Evolutionary conservation across 2,888 invertebrate genomes (phyloP).

Genomic region (Venustoraphidia nigricollis): DNA sequence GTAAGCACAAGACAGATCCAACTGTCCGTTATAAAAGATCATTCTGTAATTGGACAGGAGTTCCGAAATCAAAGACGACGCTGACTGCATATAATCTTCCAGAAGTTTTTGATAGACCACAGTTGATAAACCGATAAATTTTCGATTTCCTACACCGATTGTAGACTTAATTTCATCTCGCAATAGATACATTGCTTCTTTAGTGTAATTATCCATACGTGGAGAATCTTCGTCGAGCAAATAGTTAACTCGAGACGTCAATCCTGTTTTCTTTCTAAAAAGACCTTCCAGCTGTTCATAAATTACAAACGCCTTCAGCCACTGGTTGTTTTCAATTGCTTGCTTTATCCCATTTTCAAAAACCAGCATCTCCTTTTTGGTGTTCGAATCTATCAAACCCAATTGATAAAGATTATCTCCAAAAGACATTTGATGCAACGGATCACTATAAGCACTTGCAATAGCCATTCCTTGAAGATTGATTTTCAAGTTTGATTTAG

Average conservation of each 20-base stretch:
- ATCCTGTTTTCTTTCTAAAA: conserved; percentile 10
- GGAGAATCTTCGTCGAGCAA: conserved; percentile 9
- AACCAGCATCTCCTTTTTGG: conserved; percentile 12
- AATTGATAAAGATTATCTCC: conserved; percentile 34
- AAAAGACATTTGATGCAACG: conserved; percentile 33
- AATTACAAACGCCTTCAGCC: conserved; percentile 20
- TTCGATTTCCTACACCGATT: conserved; percentile 7
- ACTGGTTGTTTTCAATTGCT: conserved; percentile 18
- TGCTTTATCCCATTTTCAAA: conserved; percentile 12
- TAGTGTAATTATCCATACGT: not conserved
- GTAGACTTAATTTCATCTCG: conserved; percentile 1
- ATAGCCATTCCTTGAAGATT: conserved; percentile 37
- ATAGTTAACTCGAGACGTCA: conserved; percentile 10
- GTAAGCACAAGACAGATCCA: not conserved
- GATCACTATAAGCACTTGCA: conserved; percentile 36
- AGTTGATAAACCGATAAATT: not conserved
- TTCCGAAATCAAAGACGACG: not conserved
- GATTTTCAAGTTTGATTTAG: conserved; percentile 22
- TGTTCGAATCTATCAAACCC: conserved; percentile 26
- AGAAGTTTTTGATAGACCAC: not conserved
- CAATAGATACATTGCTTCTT: not conserved
- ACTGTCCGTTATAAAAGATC: conserved; percentile 1
- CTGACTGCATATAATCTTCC: conserved; percentile 1
- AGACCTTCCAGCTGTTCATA: conserved; percentile 19
- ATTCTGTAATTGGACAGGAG: conserved; percentile 1